Evolutionary conservation across 2,797 vertebrate genomes (phyloP).

Genomic region (Mionectes olivaceus): DNA sequence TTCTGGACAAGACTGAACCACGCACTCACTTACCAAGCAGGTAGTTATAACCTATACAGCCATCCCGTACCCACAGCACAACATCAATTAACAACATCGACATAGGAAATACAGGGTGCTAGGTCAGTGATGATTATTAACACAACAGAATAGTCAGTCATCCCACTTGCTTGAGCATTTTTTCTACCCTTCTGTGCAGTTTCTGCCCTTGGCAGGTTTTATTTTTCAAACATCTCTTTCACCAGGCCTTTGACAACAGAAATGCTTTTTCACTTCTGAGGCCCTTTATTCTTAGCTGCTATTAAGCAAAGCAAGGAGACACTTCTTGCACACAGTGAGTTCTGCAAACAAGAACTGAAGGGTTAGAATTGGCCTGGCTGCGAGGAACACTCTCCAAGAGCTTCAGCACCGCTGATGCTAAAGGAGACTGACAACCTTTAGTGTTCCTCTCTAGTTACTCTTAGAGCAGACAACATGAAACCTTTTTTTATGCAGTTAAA

Average conservation of each 20-base stretch:
- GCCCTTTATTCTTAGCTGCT: neutral
- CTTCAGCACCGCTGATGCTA: neutral
- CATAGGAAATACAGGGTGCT: neutral
- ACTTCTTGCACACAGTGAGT: neutral
- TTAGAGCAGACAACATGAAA: neutral
- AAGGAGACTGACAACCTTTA: slow-evolving; percentile 8
- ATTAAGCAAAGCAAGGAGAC: neutral
- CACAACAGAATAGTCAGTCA: neutral
- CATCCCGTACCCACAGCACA: neutral
- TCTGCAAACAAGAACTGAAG: neutral
- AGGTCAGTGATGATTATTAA: neutral
- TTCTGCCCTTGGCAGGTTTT: neutral
- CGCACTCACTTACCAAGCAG: rapidly evolving
- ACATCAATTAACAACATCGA: neutral
- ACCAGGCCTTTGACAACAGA: neutral
- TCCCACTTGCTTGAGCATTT: neutral
- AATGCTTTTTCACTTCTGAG: neutral
- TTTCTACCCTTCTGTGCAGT: neutral
- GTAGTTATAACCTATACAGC: neutral
- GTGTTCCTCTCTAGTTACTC: neutral
- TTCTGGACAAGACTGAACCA: neutral
- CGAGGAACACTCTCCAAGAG: neutral
- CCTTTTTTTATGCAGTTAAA: neutral
- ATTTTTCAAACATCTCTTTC: neutral
- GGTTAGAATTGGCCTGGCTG: neutral